phyloP scores from a whole-genome alignment of 2,113 vertebrate genomes.

The Engystomops pustulosus region DNA sequence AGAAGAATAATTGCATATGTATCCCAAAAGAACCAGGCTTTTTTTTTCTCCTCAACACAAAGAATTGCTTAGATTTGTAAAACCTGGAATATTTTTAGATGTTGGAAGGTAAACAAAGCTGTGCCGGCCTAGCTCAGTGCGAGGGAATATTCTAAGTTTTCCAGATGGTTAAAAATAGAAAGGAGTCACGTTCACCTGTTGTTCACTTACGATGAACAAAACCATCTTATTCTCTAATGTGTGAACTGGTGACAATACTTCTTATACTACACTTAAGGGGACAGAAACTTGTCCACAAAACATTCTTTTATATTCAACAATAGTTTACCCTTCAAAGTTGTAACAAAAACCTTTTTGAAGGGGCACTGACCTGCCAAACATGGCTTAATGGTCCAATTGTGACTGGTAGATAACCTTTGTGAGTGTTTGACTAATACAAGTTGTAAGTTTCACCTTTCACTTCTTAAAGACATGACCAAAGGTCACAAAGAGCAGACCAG shows the following conservation, averaged over 20 bases:
- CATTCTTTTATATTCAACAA: background rate
- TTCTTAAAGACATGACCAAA: too few species aligned
- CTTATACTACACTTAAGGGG: background rate
- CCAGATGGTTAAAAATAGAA: slow-evolving; percentile 39
- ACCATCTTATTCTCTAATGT: background rate
- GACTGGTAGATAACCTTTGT: background rate
- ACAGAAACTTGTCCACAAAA: background rate
- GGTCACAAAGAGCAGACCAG: too few species aligned
- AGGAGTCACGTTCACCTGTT: slow-evolving; percentile 10
- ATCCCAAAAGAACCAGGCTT: slow-evolving; percentile 66
- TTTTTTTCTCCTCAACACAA: slow-evolving; percentile 40
- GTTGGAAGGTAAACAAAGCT: slow-evolving; percentile 66
- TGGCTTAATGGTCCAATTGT: background rate
- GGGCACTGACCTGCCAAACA: background rate
- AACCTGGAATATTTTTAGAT: slow-evolving; percentile 67
- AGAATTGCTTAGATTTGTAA: slow-evolving; percentile 55
- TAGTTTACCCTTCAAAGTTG: too few species aligned
- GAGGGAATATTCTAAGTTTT: slow-evolving; percentile 62
- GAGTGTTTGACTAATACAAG: background rate
- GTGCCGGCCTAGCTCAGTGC: slow-evolving; percentile 74
- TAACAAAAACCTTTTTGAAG: too few species aligned
- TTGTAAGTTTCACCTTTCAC: background rate
- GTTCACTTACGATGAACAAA: background rate
- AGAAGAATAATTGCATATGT: slow-evolving; percentile 77
- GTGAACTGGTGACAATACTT: background rate